phyloP scores from a whole-genome alignment of 2,888 invertebrate species.

The Melinaea marsaeus region DNA sequence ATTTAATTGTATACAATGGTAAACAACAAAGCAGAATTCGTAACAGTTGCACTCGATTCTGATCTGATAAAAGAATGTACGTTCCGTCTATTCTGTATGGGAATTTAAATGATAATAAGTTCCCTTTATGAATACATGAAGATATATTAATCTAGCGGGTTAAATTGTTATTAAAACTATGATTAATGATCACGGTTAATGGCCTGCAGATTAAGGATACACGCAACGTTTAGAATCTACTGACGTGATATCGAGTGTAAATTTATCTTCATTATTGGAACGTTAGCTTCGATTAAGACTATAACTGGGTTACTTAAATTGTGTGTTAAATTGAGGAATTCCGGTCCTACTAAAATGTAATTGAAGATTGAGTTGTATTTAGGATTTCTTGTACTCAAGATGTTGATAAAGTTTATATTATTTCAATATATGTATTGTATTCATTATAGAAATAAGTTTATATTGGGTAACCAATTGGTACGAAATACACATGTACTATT shows the following conservation, averaged over 20 bases:
- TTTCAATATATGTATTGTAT: too few relatives aligned
- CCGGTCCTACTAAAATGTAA: slow-evolving; percentile 31
- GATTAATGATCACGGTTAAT: slow-evolving; percentile 74
- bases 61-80: slow-evolving; percentile 45
- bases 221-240: slow-evolving; percentile 67
- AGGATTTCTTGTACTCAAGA: not conserved
- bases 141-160: slow-evolving; percentile 77
- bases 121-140: slow-evolving; percentile 66
- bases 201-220: slow-evolving; percentile 72
- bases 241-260: slow-evolving; percentile 62
- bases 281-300: slow-evolving; percentile 36
- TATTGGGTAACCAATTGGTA: too few relatives aligned
- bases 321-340: slow-evolving; percentile 44
- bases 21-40: slow-evolving; percentile 68
- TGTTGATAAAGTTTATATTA: too few relatives aligned
- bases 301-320: slow-evolving; percentile 40
- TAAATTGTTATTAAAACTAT: slow-evolving; percentile 78
- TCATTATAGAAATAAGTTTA: too few relatives aligned
- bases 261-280: slow-evolving; percentile 70
- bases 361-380: slow-evolving; percentile 21
- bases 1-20: slow-evolving; percentile 76
- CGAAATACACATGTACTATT: too few relatives aligned
- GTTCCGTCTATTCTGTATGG: slow-evolving; percentile 65
- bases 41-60: slow-evolving; percentile 68
- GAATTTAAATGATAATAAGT: slow-evolving; percentile 73